Evolutionary conservation across 2,113 vertebrate genomes (phyloP).

Genomic region (Dendropsophus ebraccatus): DNA sequence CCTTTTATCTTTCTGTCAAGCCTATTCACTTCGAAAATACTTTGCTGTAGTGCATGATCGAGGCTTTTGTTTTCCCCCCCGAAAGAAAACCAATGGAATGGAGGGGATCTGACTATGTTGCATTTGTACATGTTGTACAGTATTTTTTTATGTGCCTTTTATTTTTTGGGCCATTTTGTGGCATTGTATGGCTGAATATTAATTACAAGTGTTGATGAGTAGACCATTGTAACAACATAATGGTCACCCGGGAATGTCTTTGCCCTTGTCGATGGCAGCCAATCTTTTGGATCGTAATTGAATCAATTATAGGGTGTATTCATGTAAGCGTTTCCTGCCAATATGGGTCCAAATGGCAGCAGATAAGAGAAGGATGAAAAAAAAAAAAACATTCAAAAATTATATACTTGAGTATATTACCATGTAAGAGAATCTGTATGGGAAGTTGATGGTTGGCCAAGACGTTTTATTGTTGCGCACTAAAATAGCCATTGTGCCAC

Average conservation of each 20-base stretch:
- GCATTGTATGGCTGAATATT: neutral
- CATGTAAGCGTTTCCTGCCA: neutral
- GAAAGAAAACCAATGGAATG: too few relatives aligned
- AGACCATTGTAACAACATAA: neutral
- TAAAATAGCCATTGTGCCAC: neutral
- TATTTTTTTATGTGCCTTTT: slow-evolving; percentile 31
- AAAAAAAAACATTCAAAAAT: neutral
- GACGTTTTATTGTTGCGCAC: neutral
- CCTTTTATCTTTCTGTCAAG: slow-evolving; percentile 57
- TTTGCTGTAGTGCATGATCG: slow-evolving; percentile 1
- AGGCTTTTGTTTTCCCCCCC: slow-evolving; percentile 28
- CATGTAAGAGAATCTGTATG: too few relatives aligned
- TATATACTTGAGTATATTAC: neutral
- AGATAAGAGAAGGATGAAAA: neutral
- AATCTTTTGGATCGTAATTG: neutral
- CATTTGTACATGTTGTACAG: neutral
- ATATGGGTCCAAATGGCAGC: neutral
- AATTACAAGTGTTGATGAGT: neutral
- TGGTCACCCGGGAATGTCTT: neutral
- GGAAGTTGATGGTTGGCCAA: neutral
- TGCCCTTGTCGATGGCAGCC: neutral
- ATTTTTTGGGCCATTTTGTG: neutral
- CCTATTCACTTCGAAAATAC: slow-evolving; percentile 51
- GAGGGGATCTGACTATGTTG: too few relatives aligned
- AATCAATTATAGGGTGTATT: neutral